These are phyloP conservation scores for Cepaea nemoralis DNA, from an alignment of 1,140 invertebrate species.

Conservation along the genomic window DNA sequence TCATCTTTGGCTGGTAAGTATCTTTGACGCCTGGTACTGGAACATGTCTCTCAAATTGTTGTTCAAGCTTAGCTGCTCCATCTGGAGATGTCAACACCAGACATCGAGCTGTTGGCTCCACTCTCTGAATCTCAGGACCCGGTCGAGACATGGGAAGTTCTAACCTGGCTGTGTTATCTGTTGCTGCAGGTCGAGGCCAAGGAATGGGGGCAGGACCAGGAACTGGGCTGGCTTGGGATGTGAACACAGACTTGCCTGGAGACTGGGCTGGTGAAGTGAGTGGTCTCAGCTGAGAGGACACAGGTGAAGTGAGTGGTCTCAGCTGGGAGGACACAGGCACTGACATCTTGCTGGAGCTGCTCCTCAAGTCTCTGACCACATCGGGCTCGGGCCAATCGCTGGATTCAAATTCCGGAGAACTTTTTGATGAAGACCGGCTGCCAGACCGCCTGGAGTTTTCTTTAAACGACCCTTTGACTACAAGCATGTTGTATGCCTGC, in stretches of 20 bases:
- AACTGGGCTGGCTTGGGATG: slow-evolving; percentile 11
- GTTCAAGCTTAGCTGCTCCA: slow-evolving; percentile 31
- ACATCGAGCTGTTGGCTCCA: slow-evolving; percentile 55
- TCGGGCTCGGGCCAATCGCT: background rate
- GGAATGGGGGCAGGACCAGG: slow-evolving; percentile 42
- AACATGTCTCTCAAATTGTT: slow-evolving; percentile 39
- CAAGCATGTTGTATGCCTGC: slow-evolving; percentile 90
- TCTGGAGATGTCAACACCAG: slow-evolving; percentile 29
- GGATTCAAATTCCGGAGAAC: background rate
- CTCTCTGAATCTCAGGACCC: slow-evolving; percentile 59
- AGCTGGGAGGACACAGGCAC: background rate
- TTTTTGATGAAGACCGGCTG: background rate
- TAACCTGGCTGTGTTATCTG: slow-evolving; percentile 43
- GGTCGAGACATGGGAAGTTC: slow-evolving; percentile 63
- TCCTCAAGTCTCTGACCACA: background rate
- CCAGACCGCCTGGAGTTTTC: background rate
- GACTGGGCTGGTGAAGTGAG: slow-evolving; percentile 36
- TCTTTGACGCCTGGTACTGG: slow-evolving; percentile 32
- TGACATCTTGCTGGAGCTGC: background rate
- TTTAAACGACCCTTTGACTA: slow-evolving; percentile 78
- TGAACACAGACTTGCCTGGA: slow-evolving; percentile 27
- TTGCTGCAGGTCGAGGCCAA: slow-evolving; percentile 41
- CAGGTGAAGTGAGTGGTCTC: background rate
- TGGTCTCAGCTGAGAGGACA: slow-evolving; percentile 25
- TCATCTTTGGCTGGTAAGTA: slow-evolving; percentile 43